These are phyloP conservation scores for Lacanobia wlatinum DNA, from an alignment of 2,888 invertebrate genomes.

Conservation along the genomic window DNA sequence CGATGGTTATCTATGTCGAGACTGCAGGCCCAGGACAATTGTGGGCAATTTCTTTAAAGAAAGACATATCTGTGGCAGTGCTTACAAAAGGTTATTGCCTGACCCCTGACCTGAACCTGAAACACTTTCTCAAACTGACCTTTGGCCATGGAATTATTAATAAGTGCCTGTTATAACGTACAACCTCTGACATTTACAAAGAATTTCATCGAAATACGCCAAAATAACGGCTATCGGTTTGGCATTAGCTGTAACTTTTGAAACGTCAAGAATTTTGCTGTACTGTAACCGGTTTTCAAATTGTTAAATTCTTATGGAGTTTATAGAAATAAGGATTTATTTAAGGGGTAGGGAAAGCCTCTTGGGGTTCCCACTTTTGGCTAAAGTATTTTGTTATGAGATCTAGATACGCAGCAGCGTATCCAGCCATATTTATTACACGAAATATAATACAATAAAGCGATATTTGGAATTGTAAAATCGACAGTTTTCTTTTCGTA, in stretches of 20 bases:
- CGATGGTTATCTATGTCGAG: too few species aligned
- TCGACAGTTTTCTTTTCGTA: too few species aligned
- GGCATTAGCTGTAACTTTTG: conserved; percentile 3
- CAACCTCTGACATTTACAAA: background rate
- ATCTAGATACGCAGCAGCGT: too few species aligned
- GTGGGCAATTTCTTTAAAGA: too few species aligned
- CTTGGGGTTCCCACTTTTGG: conserved; percentile 5
- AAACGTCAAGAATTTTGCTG: conserved; percentile 10
- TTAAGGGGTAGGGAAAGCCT: background rate
- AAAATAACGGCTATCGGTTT: background rate
- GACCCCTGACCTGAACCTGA: background rate
- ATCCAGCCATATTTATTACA: too few species aligned
- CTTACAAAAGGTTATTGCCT: too few species aligned
- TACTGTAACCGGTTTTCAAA: conserved; percentile 1
- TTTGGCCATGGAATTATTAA: background rate
- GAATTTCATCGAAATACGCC: conserved; percentile 16
- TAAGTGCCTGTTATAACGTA: background rate
- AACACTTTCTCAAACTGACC: background rate
- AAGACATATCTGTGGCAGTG: too few species aligned
- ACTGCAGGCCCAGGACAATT: too few species aligned
- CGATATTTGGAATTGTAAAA: too few species aligned
- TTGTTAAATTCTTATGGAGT: background rate
- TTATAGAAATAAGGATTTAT: background rate
- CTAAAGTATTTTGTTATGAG: background rate
- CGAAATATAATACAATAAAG: too few species aligned